Evolutionary conservation across 2,113 vertebrate species (phyloP).

Genomic region (Onychorhynchus coronatus): DNA sequence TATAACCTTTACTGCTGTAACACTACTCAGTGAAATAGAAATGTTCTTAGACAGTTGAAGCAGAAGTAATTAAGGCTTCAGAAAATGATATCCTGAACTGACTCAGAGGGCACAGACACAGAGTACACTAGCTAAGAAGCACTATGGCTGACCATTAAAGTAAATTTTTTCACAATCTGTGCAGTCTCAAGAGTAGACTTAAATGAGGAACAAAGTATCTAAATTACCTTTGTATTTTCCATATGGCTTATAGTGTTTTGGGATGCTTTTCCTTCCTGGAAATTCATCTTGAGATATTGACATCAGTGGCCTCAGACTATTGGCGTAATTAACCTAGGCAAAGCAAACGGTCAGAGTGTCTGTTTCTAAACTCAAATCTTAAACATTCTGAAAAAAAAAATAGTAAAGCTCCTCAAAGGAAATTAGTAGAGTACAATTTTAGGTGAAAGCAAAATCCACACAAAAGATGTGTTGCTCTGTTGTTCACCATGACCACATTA

Average conservation of each 20-base stretch:
- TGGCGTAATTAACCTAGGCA: slow-evolving; percentile 15
- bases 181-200: background rate
- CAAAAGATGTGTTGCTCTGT: background rate
- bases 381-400: background rate
- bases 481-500: background rate
- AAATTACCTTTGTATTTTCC: slow-evolving; percentile 5
- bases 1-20: background rate
- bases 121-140: background rate
- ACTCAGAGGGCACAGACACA: background rate
- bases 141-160: background rate
- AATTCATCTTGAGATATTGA: background rate
- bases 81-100: background rate
- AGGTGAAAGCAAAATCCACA: background rate
- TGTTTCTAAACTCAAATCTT: background rate
- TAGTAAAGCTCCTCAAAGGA: background rate
- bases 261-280: background rate
- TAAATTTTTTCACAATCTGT: background rate
- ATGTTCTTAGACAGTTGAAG: background rate
- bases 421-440: background rate
- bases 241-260: background rate
- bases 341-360: background rate
- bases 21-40: background rate
- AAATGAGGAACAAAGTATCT: background rate
- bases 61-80: background rate
- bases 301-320: background rate